Evolutionary conservation across 2,888 invertebrate species (phyloP).

Genomic region (Nowickia ferox): DNA sequence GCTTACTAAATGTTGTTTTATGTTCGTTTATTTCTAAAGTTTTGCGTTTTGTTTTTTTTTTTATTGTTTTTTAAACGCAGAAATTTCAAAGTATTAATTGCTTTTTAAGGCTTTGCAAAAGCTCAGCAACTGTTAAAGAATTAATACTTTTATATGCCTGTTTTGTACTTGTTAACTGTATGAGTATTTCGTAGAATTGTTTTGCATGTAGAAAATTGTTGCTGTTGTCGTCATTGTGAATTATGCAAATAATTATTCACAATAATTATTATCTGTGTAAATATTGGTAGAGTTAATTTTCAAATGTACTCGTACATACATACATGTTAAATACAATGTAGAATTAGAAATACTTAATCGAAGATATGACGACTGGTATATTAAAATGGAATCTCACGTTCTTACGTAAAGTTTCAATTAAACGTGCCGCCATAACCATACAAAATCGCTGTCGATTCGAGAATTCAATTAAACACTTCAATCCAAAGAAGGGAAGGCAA

Average conservation of each 20-base stretch:
- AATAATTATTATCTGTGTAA: no score
- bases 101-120: background rate
- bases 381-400: no score
- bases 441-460: no score
- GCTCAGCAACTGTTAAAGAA: background rate
- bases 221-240: background rate
- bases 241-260: background rate
- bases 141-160: background rate
- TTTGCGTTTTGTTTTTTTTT: background rate
- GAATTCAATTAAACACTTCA: no score
- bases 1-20: conserved; percentile 45
- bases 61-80: background rate
- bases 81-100: conserved; percentile 15
- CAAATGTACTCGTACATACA: no score
- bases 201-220: background rate
- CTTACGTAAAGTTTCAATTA: no score
- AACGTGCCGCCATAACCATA: no score
- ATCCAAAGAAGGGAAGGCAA: no score
- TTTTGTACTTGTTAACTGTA: background rate
- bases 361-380: no score
- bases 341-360: no score
- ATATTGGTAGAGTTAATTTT: no score
- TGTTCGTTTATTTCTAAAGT: conserved; percentile 2
- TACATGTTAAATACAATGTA: no score
- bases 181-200: background rate